These are phyloP conservation scores for Bettongia penicillata DNA, from an alignment of 2,113 vertebrate genomes.

Conservation along the genomic window DNA sequence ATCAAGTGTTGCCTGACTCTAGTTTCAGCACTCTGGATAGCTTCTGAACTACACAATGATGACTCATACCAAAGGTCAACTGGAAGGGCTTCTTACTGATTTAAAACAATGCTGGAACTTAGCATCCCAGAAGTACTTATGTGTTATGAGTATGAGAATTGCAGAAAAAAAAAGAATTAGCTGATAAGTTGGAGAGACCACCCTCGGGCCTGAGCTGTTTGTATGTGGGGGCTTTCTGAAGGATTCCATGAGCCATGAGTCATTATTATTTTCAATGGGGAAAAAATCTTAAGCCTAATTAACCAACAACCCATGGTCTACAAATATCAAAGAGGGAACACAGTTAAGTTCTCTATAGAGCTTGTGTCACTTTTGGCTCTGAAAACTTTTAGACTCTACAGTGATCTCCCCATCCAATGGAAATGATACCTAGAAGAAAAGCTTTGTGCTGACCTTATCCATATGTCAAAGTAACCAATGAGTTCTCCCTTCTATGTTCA, in stretches of 20 bases:
- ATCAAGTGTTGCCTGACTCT: background rate
- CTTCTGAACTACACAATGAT: background rate
- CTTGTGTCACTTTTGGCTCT: background rate
- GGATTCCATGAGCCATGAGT: background rate
- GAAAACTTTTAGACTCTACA: background rate
- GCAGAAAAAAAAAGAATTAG: background rate
- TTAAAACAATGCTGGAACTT: background rate
- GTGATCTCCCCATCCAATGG: background rate
- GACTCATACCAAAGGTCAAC: conserved; percentile 11
- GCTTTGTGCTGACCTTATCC: background rate
- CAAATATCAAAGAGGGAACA: background rate
- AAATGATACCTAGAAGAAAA: background rate
- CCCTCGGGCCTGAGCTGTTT: background rate
- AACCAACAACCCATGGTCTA: background rate
- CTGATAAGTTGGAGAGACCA: background rate
- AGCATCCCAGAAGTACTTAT: background rate
- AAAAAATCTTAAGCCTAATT: background rate
- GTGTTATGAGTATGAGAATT: background rate
- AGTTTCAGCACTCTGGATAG: background rate
- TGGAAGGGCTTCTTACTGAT: background rate
- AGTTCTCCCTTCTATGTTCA: background rate
- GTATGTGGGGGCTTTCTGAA: background rate
- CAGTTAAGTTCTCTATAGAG: background rate
- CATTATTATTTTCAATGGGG: background rate
- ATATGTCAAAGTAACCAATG: background rate